These are phyloP conservation scores for human (Homo sapiens) DNA, from an alignment of 2,113 vertebrate genomes.

Conservation along the genomic window GRCh38 chr1:225816501-225817000, in stretches of 20 bases:
- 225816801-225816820: background rate
- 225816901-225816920: background rate
- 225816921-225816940: background rate
- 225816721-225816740: background rate
- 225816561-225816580: rapidly evolving
- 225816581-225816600: too few relatives aligned
- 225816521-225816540: rapidly evolving
- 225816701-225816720: background rate
- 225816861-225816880: background rate
- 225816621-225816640: background rate
- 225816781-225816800: background rate
- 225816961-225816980: background rate
- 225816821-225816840: background rate
- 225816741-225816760: background rate
- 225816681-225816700: background rate
- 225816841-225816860: background rate
- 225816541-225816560: rapidly evolving
- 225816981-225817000: rapidly evolving
- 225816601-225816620: background rate
- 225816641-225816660: too few relatives aligned
- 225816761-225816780: background rate
- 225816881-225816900: rapidly evolving
- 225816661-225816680: rapidly evolving
- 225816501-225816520: background rate
- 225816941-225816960: background rate